These are phyloP conservation scores for Pristionchus arcanus DNA, from an alignment of 2,888 invertebrate species.

Conservation along the genomic window DNA sequence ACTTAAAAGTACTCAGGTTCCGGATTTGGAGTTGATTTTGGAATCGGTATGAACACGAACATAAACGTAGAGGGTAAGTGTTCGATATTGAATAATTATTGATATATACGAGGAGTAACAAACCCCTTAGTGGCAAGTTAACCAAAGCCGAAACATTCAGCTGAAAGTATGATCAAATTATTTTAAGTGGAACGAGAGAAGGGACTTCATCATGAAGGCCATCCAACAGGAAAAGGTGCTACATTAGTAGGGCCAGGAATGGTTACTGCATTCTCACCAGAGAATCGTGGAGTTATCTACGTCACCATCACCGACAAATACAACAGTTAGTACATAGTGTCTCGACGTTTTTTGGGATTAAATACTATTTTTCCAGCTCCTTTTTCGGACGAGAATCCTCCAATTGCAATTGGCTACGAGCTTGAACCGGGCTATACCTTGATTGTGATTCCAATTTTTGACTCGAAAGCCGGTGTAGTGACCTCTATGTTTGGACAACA, in stretches of 20 bases:
- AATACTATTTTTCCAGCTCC: neutral
- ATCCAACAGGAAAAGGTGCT: neutral
- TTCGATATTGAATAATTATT: no score
- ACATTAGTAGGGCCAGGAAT: neutral
- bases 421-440: neutral
- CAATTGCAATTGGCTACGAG: neutral
- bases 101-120: no score
- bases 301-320: neutral
- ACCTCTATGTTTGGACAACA: neutral
- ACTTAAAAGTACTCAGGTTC: neutral
- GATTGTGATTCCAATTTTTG: neutral
- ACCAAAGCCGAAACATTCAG: no score
- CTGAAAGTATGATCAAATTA: no score
- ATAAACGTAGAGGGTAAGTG: no score
- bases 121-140: no score
- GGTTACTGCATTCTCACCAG: neutral
- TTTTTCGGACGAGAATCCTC: neutral
- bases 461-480: neutral
- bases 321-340: neutral
- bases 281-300: neutral
- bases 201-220: neutral
- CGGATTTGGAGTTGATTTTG: neutral
- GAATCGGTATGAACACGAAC: neutral
- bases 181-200: neutral
- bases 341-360: no score